These are phyloP conservation scores for Pygoscelis antarcticus DNA, from an alignment of 2,113 vertebrate species.

Conservation along the genomic window DNA sequence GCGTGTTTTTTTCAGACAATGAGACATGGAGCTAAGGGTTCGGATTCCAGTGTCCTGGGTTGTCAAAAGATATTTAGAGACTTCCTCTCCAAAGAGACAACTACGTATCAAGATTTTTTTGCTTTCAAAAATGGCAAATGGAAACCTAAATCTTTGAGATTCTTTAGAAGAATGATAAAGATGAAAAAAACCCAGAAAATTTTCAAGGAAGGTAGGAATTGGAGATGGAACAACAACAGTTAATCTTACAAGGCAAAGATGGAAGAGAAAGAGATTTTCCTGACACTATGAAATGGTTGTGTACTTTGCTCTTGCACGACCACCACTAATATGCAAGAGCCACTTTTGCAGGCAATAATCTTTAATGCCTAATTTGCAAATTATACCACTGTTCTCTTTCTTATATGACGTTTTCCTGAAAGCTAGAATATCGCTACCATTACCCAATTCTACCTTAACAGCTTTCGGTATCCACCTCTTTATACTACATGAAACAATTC, in stretches of 20 bases:
- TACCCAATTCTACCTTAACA: not conserved
- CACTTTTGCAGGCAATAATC: not conserved
- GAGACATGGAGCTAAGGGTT: not conserved
- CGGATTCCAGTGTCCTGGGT: not conserved
- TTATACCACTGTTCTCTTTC: not conserved
- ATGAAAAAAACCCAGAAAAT: rapidly evolving
- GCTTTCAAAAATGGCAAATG: not conserved
- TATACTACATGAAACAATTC: not conserved
- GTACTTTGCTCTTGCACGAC: not conserved
- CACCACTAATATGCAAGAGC: not conserved
- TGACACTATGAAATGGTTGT: not conserved
- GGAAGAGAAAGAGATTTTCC: not conserved
- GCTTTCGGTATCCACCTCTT: not conserved
- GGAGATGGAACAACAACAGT: not conserved
- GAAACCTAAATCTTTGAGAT: not conserved
- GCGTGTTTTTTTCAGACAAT: not conserved
- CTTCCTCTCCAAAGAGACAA: not conserved
- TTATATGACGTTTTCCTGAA: not conserved
- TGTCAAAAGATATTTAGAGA: not conserved
- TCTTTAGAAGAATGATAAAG: not conserved
- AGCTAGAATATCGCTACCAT: not conserved
- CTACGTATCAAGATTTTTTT: not conserved
- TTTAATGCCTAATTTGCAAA: not conserved
- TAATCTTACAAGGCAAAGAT: not conserved
- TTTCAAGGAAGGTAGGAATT: not conserved